phyloP scores from a whole-genome alignment of 2,888 invertebrate species.

The Athrips mouffetella region DNA sequence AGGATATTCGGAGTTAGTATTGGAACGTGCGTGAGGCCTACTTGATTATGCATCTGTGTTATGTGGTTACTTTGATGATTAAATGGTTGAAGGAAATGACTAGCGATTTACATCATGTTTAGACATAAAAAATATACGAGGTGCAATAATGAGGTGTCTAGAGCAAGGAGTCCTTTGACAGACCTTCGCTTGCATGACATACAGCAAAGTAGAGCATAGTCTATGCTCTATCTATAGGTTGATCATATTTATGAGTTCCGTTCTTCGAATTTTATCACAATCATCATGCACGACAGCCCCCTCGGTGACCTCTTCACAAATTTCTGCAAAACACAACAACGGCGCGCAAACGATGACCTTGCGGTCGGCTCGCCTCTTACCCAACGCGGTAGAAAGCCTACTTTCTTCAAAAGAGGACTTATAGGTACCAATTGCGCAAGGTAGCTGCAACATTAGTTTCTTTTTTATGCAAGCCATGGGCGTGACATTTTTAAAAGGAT shows the following conservation, averaged over 20 bases:
- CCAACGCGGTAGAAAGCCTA: constrained; percentile 51
- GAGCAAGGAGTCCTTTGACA: too few species aligned
- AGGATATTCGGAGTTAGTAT: neutral
- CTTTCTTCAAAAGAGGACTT: constrained; percentile 48
- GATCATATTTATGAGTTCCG: too few species aligned
- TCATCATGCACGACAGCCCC: too few species aligned
- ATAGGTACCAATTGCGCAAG: constrained; percentile 26
- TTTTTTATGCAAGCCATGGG: too few species aligned
- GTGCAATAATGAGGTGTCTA: neutral
- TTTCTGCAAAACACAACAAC: constrained; percentile 45
- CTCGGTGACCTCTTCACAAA: too few species aligned
- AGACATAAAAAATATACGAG: neutral
- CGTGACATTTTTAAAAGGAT: constrained; percentile 23
- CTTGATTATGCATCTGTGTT: neutral
- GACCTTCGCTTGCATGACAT: too few species aligned
- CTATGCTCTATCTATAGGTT: too few species aligned
- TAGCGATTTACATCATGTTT: neutral
- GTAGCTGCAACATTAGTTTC: too few species aligned
- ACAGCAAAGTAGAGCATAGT: neutral
- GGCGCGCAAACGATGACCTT: constrained; percentile 46
- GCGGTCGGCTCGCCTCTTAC: constrained; percentile 32
- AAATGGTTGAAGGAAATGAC: neutral
- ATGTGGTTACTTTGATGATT: neutral
- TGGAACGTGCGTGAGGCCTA: neutral
- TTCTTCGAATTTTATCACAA: too few species aligned